Evolutionary conservation across 1,140 invertebrate species (phyloP), one percentile per base, ranked within the genome.

Genomic region (Araneus ventricosus): DNA sequence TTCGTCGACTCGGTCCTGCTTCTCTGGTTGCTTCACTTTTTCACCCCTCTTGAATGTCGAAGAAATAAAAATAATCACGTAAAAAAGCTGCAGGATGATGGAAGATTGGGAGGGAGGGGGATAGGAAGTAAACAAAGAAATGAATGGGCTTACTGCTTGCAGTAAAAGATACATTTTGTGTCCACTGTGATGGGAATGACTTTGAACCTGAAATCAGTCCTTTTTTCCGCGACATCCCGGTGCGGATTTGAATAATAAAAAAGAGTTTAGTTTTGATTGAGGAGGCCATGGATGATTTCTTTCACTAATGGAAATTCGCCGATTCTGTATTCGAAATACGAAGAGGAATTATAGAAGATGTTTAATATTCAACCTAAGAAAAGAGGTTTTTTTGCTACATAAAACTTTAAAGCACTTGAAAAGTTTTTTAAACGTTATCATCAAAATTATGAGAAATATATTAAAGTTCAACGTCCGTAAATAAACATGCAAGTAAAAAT

Each of bases 11-110:
- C 37, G 39, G 27, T 82, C 80, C 24, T 75, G 34, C 67, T 30
- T 75, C 67, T 75, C 67, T 75, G 27, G 67, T 82, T 86, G 10
- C 84, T 59, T 14, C 0, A 86, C 84, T 86, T 61, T 86, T 61
- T 86, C 45, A 61, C 57, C 84, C 84, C 30, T 61, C n/a, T 61
- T 86, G 8, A 27, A 86, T 27, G 57, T 86, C 84, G 59, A 17
- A 37, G 30, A 61, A 86, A 20, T 22, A 86, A n/a, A 34, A 34
- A 75, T 20, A 75, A 75, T 75, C 22, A 4, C 17, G 52, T 17
- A 61, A 59, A n/a, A 20, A 34, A 30, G 57, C 24, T 4, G 59
- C 3, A 70, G 30, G 30, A 75, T 70, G 24, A 75, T 20, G 17
- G 17, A 34, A 17, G 30, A 34, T 34, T 75, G n/a, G 34, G 30